phyloP scores from a whole-genome alignment of 2,888 invertebrate genomes.

The Stenodera caucasica region DNA sequence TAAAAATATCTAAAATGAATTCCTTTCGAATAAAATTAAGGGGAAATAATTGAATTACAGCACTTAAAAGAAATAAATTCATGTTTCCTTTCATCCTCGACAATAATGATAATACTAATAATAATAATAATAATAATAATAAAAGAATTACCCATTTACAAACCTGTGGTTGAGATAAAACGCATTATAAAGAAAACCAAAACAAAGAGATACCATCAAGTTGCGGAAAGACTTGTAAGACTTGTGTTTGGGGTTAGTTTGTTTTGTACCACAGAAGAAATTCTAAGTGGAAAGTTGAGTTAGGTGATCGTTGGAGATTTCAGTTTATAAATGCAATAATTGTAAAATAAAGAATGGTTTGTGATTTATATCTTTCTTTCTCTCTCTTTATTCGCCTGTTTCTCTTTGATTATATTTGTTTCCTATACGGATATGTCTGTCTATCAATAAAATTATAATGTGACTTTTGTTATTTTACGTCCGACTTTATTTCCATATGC shows the following conservation, averaged over 20 bases:
- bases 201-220: slow-evolving; percentile 51
- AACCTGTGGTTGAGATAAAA: slow-evolving; percentile 41
- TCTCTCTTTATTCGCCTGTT: too few species aligned
- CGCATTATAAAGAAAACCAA: slow-evolving; percentile 48
- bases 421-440: slow-evolving; percentile 44
- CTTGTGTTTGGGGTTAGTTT: slow-evolving; percentile 41
- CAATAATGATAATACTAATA: slow-evolving; percentile 18
- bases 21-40: neutral
- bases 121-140: slow-evolving; percentile 26
- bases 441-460: neutral
- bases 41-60: slow-evolving; percentile 43
- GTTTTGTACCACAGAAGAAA: slow-evolving; percentile 39
- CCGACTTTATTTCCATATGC: slow-evolving; percentile 52
- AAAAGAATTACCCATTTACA: slow-evolving; percentile 42
- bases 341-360: too few species aligned
- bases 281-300: slow-evolving; percentile 54
- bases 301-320: slow-evolving; percentile 23
- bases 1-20: neutral
- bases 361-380: too few species aligned
- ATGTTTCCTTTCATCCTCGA: slow-evolving; percentile 43
- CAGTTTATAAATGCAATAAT: slow-evolving; percentile 17
- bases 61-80: slow-evolving; percentile 45
- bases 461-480: neutral
- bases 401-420: slow-evolving; percentile 47
- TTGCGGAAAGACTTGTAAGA: slow-evolving; percentile 43